Base-by-base conservation (phyloP, 1,140 invertebrate genomes). In the Neodiprion virginianus region DNA sequence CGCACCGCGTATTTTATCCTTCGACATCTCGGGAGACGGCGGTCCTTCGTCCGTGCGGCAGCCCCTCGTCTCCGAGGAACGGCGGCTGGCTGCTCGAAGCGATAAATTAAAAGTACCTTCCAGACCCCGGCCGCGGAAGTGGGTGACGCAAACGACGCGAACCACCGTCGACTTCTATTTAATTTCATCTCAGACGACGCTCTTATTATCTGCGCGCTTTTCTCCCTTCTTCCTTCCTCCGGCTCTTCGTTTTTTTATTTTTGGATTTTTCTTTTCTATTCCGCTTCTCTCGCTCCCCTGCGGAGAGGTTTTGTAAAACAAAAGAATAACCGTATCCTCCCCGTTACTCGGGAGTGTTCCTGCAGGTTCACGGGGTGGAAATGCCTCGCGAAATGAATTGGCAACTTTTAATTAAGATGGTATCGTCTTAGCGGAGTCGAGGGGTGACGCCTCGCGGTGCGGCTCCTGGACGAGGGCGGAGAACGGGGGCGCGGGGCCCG, bases 351-450 rank as follows among this genome's bases (percentile, higher is more conserved):
- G 69, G 67, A 72, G 28, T 21, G 17, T 40, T 40, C 28, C 28
- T 61, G 11, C 11, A 66, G 72, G 78, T 81, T 82, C 78, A 77
- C 76, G 74, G 75, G 72, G 78, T 78, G 76, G 78, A 81, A 79
- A 81, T 67, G 72, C 71, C 74, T 74, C 74, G 82, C 78, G 79
- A 88, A 89, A 89, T 89, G 86, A 89, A 89, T 89, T 85, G 87
- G 87, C 86, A 88, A 89, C 81, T 89, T 89, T 89, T 89, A 89
- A 89, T 89, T 88, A 89, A 89, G 88, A 89, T 89, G 79, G 78
- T 89, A 87, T 88, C 85, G 81, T 83, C 77, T 78, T 75, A 75
- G 67, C 76, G 77, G 78, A 77, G 77, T 80, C 75, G 50, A 14
- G 53, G 53, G 53, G 53, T 61, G 53, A 12, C 53, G 53, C 11